Base-by-base conservation (phyloP, 2,888 invertebrate species). In the Drosophila monieri region DNA sequence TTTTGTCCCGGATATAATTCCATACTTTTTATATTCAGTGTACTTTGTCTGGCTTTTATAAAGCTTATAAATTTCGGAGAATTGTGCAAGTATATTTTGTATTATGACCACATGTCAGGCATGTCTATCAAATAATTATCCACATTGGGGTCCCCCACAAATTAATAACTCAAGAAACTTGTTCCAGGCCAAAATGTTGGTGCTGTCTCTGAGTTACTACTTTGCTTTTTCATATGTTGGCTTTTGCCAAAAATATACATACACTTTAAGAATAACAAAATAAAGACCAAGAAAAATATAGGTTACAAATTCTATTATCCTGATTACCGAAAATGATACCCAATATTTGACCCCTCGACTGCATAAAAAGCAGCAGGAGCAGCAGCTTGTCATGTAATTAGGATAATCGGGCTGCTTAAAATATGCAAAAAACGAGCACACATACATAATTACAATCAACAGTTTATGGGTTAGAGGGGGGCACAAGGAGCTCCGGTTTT, bases 391-490 rank as follows among this genome's bases (percentile, higher is more conserved):
- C 74, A 59, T 61, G 70, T 77, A 84, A 86, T 88, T 80, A 80
- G 60, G 72, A 75, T 69, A 84, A 84, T 75, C 57, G 70, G 49
- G 76, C 62, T 46, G 53, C 51, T 51, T 76, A 68, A 85, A 85
- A 85, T 81, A 80, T 88, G 66, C 84, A 83, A 8, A 37, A 73
- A 55, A 48, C 57, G 57, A 71, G 66, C 59, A 80, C 35, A 35
- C 35, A 35, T 35, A 35, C 60, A 80, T 70, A 68, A 74, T 72
- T 67, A 62, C 69, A 74, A 55, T 79, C 48, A 68, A 51, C 57
- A 69, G 67, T 39, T 74, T 86, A 88, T 88, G 88, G 81, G 75
- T 62, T 57, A 25, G 41, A 35, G 21, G 32, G 46, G 25, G 44
- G 46, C 9, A 46, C 48, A 44, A 23, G 32, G 41, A 37, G 53